phyloP scores from a whole-genome alignment of 2,113 vertebrate genomes.

The Australoheros scitulus region DNA sequence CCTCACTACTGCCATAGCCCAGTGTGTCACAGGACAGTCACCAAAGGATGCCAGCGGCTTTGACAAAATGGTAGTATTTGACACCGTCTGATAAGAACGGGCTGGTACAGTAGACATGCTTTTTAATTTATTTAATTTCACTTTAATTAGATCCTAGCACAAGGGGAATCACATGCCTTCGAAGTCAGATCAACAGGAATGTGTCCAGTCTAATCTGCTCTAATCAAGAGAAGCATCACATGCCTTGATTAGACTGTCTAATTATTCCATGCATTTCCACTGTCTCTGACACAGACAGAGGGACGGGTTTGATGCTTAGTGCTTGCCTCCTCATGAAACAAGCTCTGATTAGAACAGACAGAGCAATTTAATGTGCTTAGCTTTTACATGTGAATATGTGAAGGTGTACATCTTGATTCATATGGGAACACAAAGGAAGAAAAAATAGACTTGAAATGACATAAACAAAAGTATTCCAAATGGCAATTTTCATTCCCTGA shows the following conservation, averaged over 20 bases:
- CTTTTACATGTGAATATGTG: slow-evolving; percentile 44
- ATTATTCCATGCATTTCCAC: slow-evolving; percentile 56
- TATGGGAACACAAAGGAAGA: background rate
- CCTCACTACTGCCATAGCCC: background rate
- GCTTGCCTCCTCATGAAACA: slow-evolving; percentile 47
- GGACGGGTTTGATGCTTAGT: slow-evolving; percentile 38
- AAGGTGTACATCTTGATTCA: slow-evolving; percentile 6
- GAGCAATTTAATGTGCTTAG: slow-evolving; percentile 46
- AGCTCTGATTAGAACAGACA: slow-evolving; percentile 54
- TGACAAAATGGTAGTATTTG: background rate
- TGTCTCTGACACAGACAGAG: slow-evolving; percentile 31
- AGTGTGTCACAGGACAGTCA: background rate
- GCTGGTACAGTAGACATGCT: slow-evolving; percentile 9
- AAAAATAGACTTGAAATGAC: background rate
- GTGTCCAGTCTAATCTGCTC: slow-evolving; percentile 61
- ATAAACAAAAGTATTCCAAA: slow-evolving; percentile 15
- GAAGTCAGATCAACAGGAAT: slow-evolving; percentile 51
- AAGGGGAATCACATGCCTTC: slow-evolving; percentile 61
- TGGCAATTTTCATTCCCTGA: background rate
- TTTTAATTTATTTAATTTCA: slow-evolving; percentile 49
- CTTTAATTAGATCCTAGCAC: slow-evolving; percentile 37
- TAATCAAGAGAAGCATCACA: slow-evolving; percentile 61
- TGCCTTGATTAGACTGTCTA: slow-evolving; percentile 64
- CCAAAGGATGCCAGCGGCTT: background rate
- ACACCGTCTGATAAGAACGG: background rate